Evolutionary conservation across 1,140 invertebrate species (phyloP).

Genomic region (Octopus bimaculoides): DNA sequence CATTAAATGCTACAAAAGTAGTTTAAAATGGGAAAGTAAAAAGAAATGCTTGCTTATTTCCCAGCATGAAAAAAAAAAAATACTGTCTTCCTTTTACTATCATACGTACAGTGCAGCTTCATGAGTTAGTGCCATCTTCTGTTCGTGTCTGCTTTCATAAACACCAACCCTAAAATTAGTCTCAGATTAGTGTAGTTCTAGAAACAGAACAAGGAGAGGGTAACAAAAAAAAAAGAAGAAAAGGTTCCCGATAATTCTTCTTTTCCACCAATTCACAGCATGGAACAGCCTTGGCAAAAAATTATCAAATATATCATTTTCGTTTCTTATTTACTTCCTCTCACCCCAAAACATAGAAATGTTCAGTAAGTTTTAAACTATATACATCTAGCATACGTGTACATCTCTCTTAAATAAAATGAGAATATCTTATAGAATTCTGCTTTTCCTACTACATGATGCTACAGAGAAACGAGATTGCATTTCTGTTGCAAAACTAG

Average conservation of each 20-base stretch:
- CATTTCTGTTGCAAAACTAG: too few relatives aligned
- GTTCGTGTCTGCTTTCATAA: conserved; percentile 21
- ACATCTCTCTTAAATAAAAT: too few relatives aligned
- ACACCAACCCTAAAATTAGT: conserved; percentile 48
- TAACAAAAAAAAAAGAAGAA: background rate
- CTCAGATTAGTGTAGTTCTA: conserved; percentile 45
- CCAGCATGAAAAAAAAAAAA: background rate
- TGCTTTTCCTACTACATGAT: too few relatives aligned
- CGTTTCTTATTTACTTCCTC: too few relatives aligned
- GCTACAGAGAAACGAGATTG: too few relatives aligned
- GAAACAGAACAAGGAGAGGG: conserved; percentile 16
- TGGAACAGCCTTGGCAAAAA: too few relatives aligned
- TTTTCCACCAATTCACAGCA: background rate
- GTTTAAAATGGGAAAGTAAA: background rate
- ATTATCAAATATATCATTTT: too few relatives aligned
- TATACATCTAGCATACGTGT: too few relatives aligned
- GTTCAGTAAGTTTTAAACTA: too few relatives aligned
- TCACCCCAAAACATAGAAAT: too few relatives aligned
- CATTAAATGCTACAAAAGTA: too few relatives aligned
- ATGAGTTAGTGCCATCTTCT: background rate
- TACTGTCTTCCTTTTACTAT: conserved; percentile 5
- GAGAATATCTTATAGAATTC: too few relatives aligned
- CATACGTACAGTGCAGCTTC: conserved; percentile 36
- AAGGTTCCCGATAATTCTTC: background rate
- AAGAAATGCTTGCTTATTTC: conserved; percentile 4